Base-by-base conservation (phyloP, 2,797 vertebrate genomes). In the Amphiprion clarkii region DNA sequence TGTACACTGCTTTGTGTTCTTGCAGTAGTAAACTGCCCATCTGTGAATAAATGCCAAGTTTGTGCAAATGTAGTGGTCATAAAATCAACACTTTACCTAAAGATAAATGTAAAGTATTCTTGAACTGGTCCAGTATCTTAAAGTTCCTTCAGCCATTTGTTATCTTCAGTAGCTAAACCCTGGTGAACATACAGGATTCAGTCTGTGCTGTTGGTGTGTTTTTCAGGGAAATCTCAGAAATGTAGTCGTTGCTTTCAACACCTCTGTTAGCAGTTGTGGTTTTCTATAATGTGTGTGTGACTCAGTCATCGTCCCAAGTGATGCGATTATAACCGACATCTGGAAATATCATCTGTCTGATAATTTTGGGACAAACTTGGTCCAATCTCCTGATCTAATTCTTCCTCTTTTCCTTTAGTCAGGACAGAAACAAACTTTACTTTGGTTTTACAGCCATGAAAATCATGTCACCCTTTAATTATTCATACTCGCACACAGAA, bases 281-380 rank as follows among this genome's bases (percentile, higher is more conserved):
- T 69, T 58, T 56, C 6, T 62, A 4, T 44, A 46, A n/a, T 61
- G 27, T 44, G 48, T 74, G 23, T 73, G 71, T n/a, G 40, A 27
- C 42, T 17, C 21, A 14, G 52, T 27, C 51, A 54, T 57, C 71
- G 71, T 83, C 78, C 71, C 69, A 71, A 71, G 58, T 69, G 75
- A 80, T 57, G 60, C 70, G 83, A 87, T 89, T 74, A 84, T 49
- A 1, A 46, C 53, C 65, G 76, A 52, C 58, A 79, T 55, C 69
- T 76, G 68, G 44, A 84, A 77, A 74, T 48, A 64, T 59, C 56
- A 53, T 6, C 31, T 1, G n/a, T 76, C 46, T 74, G 62, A 23
- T 23, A 23, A 23, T 23, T 23, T 23, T 2, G 23, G 23, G 23
- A 68, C 58, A 78, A 76, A 87, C 78, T 67, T 49, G 74, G 48